Conservation (phyloP, 2,113 vertebrate genomes). For the Callaeas wilsoni region DNA sequence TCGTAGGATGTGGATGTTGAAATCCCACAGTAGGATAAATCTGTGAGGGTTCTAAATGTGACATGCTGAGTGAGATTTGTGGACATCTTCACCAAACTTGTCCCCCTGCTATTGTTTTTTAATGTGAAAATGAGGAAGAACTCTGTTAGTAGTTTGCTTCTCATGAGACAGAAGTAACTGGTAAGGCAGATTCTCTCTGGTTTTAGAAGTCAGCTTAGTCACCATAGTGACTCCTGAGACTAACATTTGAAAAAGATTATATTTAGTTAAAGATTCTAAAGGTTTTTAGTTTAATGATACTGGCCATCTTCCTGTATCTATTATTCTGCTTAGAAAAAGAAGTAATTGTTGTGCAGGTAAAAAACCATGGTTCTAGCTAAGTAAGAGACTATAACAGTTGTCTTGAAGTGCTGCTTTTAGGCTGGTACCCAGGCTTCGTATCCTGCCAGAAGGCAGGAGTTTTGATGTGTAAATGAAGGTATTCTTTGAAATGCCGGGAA, state of each 20-base stretch:
- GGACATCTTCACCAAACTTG: not conserved
- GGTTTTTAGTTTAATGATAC: not conserved
- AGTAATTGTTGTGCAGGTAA: not conserved
- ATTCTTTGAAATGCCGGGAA: not conserved
- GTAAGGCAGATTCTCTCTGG: not conserved
- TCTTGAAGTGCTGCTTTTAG: not conserved
- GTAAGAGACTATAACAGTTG: not conserved
- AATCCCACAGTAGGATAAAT: not conserved
- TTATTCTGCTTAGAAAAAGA: not conserved
- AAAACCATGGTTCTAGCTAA: not conserved
- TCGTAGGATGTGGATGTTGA: too few species aligned
- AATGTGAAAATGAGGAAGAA: not conserved
- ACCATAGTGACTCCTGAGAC: not conserved
- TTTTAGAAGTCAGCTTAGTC: not conserved
- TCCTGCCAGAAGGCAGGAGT: not conserved
- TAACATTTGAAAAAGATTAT: not conserved
- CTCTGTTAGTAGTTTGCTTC: not conserved
- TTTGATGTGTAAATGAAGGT: conserved; percentile 18
- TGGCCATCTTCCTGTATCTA: not conserved
- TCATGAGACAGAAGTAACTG: not conserved
- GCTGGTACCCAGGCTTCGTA: not conserved
- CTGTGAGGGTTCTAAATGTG: not conserved
- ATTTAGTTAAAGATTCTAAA: not conserved
- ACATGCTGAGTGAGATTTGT: not conserved
- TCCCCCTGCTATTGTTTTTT: not conserved